phyloP scores from a whole-genome alignment of 2,113 vertebrate species.

The Eurypyga helias region DNA sequence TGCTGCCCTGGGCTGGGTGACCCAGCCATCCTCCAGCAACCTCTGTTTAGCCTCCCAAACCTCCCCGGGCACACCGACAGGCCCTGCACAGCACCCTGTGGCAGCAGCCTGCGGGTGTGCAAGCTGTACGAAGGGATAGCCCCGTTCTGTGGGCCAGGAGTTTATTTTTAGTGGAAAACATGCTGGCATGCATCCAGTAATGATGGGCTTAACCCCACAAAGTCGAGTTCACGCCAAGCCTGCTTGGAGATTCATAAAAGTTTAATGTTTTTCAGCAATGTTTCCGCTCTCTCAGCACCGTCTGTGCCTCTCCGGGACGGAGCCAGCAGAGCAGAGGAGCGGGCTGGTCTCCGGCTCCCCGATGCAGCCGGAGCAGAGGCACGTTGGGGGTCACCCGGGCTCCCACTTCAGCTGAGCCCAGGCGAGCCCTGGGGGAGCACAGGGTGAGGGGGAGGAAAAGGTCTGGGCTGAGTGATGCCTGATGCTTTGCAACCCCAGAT shows the following conservation, averaged over 20 bases:
- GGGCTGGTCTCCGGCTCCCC: not conserved
- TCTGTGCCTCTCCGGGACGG: not conserved
- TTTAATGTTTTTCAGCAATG: not conserved
- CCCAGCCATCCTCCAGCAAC: accelerated
- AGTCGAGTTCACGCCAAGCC: not conserved
- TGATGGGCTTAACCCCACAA: not conserved
- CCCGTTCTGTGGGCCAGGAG: not conserved
- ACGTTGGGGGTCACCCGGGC: accelerated
- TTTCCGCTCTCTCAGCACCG: not conserved
- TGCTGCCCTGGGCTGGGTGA: not conserved
- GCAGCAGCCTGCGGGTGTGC: accelerated
- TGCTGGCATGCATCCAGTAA: not conserved
- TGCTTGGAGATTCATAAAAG: not conserved
- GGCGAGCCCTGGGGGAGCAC: not conserved
- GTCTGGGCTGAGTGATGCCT: accelerated
- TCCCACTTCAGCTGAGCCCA: not conserved
- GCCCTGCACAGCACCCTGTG: accelerated
- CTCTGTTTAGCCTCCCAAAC: not conserved
- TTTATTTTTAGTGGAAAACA: not conserved
- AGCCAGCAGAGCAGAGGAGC: accelerated
- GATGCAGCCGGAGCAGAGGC: accelerated
- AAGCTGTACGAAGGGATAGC: not conserved
- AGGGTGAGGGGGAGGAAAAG: not conserved
- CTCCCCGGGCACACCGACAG: accelerated
- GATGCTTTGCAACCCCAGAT: not conserved